Evolutionary conservation across 2,888 invertebrate species (phyloP), one percentile per base, ranked within the genome.

Genomic region (Phengaris arion): DNA sequence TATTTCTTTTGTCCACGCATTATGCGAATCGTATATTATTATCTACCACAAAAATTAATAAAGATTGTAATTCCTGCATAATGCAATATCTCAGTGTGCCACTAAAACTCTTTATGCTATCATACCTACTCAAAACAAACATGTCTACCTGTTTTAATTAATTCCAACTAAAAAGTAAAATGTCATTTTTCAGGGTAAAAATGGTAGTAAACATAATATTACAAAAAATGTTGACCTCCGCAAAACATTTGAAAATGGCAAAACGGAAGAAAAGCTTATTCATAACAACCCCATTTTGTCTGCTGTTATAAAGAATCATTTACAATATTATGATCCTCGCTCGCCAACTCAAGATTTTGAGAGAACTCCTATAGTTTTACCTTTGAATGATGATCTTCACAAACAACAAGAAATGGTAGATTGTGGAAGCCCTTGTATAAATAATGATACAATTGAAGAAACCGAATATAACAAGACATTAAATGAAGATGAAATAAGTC

Each of bases 301-400:
- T 64, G 92, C 93, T 75, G 91, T 94, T 70, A 92, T 94, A 78
- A 93, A 90, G 79, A 93, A 89, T 78, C 93, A 93, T 80, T 84
- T 94, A 70, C 91, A 92, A 77, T 91, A 91, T 10, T 93, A 92
- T 82, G 94, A 95, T 82, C 95, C 95, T 52, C 90, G 95, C 57
- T 95, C 95, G 2, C 95, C 95, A 46, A 92, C 94, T 70, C 89
- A 91, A 77, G 95, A 95, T 76, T 94, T 95, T 86, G 92, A 93
- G 77, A 88, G 95, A 75, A 95, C 95, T n/a, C 95, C 95, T 22
- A 94, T 95, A 76, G 84, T 92, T 68, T 85, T 93, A 81, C 68
- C 86, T 68, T 85, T 87, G 78, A 79, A 82, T 77, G 85, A 87
- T 73, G 84, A 87, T 77, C 45, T 76, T 52, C 35, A 51, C 35